phyloP scores from a whole-genome alignment of 2,113 vertebrate genomes.

The Enhydra lutris region DNA sequence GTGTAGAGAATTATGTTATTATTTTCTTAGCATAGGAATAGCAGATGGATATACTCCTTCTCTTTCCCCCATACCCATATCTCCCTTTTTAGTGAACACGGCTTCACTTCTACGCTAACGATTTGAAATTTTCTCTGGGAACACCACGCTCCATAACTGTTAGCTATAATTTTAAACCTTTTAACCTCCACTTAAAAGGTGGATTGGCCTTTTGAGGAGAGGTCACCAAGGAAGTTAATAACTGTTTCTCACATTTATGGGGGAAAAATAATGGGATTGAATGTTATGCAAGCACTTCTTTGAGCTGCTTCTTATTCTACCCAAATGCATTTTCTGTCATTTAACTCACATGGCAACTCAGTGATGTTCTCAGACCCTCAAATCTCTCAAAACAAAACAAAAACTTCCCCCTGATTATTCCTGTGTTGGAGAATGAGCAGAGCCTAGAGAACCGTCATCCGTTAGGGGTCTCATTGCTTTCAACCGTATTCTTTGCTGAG shows the following conservation, averaged over 20 bases:
- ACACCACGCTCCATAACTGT: background rate
- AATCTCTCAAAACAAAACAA: background rate
- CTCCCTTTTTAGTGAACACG: background rate
- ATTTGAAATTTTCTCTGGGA: background rate
- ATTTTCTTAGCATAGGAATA: background rate
- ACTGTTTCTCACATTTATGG: background rate
- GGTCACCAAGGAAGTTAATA: background rate
- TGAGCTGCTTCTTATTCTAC: background rate
- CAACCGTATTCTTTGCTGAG: background rate
- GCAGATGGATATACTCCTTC: background rate
- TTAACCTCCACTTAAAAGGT: background rate
- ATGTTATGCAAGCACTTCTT: background rate
- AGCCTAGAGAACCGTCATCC: background rate
- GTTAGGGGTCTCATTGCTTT: background rate
- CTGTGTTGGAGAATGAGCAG: background rate
- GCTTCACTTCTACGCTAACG: background rate
- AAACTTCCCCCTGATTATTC: background rate
- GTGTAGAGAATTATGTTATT: background rate
- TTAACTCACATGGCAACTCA: background rate
- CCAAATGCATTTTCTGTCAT: background rate
- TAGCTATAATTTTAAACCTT: constrained; percentile 7
- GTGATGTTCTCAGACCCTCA: background rate
- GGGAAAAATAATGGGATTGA: background rate
- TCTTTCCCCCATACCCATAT: background rate
- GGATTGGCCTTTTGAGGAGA: background rate